Base-by-base conservation (phyloP, 2,797 vertebrate species). In the Vipera latastei region DNA sequence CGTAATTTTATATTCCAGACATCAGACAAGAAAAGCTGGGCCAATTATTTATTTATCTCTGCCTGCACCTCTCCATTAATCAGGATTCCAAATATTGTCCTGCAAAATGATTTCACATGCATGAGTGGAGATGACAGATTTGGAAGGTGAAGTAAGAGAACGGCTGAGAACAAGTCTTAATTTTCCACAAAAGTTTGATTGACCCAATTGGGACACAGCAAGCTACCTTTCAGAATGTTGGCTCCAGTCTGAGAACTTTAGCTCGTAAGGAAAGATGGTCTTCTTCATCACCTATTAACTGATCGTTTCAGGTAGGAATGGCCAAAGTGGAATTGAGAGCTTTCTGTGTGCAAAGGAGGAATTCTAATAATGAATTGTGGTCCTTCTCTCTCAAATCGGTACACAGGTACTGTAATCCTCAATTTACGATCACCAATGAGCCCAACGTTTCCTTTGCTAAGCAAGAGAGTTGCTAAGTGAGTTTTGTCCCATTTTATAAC, bases 11-110 rank as follows among this genome's bases (percentile, higher is more conserved):
- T 78, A 91, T 94, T 65, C 92, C 48, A 94, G 91, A 69, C 87
- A 38, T 90, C 89, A 96, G 96, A 95, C 94, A 97, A 94, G 86
- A 91, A 94, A 89, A 95, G 78, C 88, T 92, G 2, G 88, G 89
- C 91, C 90, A 90, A 93, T 93, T 92, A 94, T 89, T 94, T 93
- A 90, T 93, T 95, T 95, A 96, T 90, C 92, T 78, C 44, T 94
- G 92, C 28, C 51, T 48, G 20, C 7, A 20, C 56, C 63, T 94
- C 90, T 88, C 90, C 38, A 93, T 93, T 95, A 89, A 93, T 38
- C 83, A 38, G 14, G 53, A 22, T 22, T 88, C 8, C 88, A 65
- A 92, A 93, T 93, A 63, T 92, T 90, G 88, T 86, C 86, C 89
- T 25, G 73, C 89, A 51, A 59, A 59, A 91, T 94, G 91, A 91